These are phyloP conservation scores for Plodia interpunctella DNA, from an alignment of 1,140 invertebrate genomes.

Conservation along the genomic window DNA sequence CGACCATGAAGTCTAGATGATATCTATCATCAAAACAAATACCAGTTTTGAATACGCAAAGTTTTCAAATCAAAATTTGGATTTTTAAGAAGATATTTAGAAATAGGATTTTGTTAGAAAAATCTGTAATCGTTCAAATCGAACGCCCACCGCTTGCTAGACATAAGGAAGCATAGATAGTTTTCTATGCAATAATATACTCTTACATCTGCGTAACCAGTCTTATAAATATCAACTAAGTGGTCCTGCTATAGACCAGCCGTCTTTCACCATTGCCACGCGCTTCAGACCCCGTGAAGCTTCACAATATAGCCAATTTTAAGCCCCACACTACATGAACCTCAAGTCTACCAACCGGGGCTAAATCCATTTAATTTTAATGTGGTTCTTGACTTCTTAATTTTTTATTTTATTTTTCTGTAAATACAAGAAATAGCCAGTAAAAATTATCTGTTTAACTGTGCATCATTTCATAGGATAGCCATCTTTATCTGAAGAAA, in stretches of 20 bases:
- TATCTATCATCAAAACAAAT: too few relatives aligned
- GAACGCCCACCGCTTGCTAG: too few relatives aligned
- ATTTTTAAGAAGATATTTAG: too few relatives aligned
- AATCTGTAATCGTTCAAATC: too few relatives aligned
- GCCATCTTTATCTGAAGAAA: constrained; percentile 79
- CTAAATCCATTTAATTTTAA: constrained; percentile 15
- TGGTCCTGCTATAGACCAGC: not conserved
- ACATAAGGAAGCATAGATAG: too few relatives aligned
- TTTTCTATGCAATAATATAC: too few relatives aligned
- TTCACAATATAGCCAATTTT: not conserved
- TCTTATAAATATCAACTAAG: not conserved
- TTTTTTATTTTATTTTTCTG: constrained; percentile 52
- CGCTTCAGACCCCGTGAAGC: not conserved
- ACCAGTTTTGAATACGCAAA: too few relatives aligned
- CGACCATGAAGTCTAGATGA: too few relatives aligned
- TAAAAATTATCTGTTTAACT: constrained; percentile 82
- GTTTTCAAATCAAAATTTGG: too few relatives aligned
- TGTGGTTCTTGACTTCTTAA: constrained; percentile 32
- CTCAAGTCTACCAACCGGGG: not conserved
- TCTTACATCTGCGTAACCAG: not conserved
- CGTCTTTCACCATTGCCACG: not conserved
- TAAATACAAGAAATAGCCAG: constrained; percentile 75
- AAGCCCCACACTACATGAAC: not conserved
- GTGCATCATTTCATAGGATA: constrained; percentile 82
- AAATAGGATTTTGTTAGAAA: too few relatives aligned